Conservation (phyloP, 2,113 vertebrate species). For the Piprites chloris region DNA sequence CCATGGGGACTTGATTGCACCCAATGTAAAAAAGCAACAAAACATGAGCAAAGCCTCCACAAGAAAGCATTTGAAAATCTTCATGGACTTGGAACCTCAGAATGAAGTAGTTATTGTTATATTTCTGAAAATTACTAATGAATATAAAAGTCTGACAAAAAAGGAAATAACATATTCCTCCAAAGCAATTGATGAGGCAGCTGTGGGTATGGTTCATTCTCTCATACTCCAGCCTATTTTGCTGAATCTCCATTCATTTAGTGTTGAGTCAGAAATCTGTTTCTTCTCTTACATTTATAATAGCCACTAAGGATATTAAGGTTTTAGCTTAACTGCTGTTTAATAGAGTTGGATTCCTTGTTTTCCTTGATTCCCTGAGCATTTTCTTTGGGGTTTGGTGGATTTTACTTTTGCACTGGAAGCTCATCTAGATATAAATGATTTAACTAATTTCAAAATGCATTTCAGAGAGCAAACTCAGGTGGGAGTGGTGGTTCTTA, state of each 20-base stretch:
- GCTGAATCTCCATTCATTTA: neutral
- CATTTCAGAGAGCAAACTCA: neutral
- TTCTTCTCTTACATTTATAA: neutral
- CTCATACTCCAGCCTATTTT: neutral
- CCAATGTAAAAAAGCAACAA: neutral
- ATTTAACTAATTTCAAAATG: neutral
- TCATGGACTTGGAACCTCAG: neutral
- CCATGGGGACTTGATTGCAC: neutral
- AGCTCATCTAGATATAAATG: neutral
- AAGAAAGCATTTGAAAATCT: neutral
- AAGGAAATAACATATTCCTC: neutral
- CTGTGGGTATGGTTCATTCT: neutral
- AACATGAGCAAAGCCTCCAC: neutral
- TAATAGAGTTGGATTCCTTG: neutral
- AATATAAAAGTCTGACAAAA: neutral
- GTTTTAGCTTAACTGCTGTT: neutral
- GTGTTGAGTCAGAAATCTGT: neutral
- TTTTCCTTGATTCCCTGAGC: neutral
- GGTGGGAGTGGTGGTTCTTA: neutral
- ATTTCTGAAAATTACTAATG: neutral
- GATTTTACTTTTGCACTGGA: neutral
- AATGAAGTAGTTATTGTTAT: neutral
- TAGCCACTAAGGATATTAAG: neutral
- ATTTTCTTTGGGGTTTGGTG: neutral
- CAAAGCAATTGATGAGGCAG: neutral